Evolutionary conservation across 2,888 invertebrate species (phyloP).

Genomic region (Acanthosepion pharaonis): DNA sequence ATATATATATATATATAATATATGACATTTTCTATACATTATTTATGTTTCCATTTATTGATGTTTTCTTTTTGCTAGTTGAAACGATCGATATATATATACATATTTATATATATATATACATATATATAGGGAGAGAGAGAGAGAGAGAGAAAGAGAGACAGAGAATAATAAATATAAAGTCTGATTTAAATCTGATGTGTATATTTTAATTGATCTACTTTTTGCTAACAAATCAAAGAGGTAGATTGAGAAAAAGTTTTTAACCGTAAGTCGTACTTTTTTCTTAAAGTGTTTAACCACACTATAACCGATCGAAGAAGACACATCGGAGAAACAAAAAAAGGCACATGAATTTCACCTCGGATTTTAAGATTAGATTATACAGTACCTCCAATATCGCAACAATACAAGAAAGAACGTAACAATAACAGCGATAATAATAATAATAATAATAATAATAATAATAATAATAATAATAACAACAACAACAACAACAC

Average conservation of each 20-base stretch:
- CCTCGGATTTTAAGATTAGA: neutral
- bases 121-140: neutral
- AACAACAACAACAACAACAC: neutral
- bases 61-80: neutral
- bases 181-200: neutral
- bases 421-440: neutral
- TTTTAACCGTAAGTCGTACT: neutral
- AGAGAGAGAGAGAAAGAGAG: no score
- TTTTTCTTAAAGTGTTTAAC: neutral
- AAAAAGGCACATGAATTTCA: neutral
- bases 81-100: neutral
- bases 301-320: neutral
- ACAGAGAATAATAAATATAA: neutral
- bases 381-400: neutral
- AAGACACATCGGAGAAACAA: no score
- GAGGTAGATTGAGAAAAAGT: neutral
- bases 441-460: conserved; percentile 21
- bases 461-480: conserved; percentile 33
- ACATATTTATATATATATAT: neutral
- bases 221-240: neutral
- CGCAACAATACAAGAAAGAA: neutral
- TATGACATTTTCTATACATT: neutral
- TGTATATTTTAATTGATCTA: neutral
- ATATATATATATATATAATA: neutral
- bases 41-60: neutral